Base-by-base conservation (phyloP, 2,888 invertebrate genomes). In the Copidosoma aretas region DNA sequence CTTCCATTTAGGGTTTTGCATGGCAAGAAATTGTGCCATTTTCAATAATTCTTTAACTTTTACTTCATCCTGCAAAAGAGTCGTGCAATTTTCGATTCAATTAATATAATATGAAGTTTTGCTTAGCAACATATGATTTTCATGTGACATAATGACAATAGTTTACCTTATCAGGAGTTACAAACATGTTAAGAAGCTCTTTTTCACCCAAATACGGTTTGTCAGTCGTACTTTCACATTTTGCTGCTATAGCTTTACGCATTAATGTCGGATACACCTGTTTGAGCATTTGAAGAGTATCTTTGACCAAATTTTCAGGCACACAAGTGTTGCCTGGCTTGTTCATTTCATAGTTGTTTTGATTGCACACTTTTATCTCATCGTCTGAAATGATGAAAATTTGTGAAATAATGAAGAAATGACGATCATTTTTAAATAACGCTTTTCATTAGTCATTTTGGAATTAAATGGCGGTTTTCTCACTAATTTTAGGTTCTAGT, bases 1-100 rank as follows among this genome's bases (percentile, higher is more conserved):
- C 14, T 90, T 91, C 93, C 92, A 92, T 60, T 90, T 87, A 0
- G 91, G 91, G 81, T 93, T 93, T 70, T 87, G 86, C 51, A 90
- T 86, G 17, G 91, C 86, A 58, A 93, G 84, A 58, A 93, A 88
- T 78, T 92, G 88, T 60, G 91, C 86, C 78, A 90, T 91, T 73
- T 89, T 87, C 22, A 89, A 83, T 80, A 88, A 90, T 53, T 84
- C 85, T 71, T 86, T 84, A 73, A 88, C 81, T 71, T 80, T 76
- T 61, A 77, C 73, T 15, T 83, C 85, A 71, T 87, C 86, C 81
- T 86, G 83, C 73, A 83, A 67, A 54, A 24, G 8, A 58, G 19
- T 17, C 19, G n/a, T n/a, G n/a, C n/a, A n/a, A n/a, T 17, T 32
- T n/a, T 41, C 39, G 10, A 2, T 22, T 54, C 14, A 59, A 59